Conservation (phyloP, 2,797 vertebrate genomes). For the Danio kyathit region DNA sequence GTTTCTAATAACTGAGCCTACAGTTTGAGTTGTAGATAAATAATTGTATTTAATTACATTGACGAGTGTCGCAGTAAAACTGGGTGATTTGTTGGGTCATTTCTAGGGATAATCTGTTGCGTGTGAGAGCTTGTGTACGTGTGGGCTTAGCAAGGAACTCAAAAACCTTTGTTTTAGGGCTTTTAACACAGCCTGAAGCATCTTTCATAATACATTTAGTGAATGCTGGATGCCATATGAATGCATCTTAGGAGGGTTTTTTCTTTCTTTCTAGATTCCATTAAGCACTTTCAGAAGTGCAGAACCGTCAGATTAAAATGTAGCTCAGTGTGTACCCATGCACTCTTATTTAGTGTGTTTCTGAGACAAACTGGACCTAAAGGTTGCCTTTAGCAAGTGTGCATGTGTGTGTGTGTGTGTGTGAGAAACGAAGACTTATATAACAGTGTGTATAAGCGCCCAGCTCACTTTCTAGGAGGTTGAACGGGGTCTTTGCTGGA, state of each 20-base stretch:
- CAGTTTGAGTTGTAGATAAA: slow-evolving; percentile 36
- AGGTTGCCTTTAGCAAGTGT: slow-evolving; percentile 39
- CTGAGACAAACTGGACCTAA: slow-evolving; percentile 32
- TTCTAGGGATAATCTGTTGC: slow-evolving; percentile 16
- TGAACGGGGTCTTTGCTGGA: slow-evolving; percentile 27
- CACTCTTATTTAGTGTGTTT: slow-evolving; percentile 37
- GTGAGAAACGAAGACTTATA: slow-evolving; percentile 15
- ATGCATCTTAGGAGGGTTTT: not conserved
- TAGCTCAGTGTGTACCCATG: slow-evolving; percentile 11
- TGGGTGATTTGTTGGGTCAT: not conserved
- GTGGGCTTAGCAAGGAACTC: slow-evolving; percentile 33
- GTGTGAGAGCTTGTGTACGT: slow-evolving; percentile 20
- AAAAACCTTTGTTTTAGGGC: slow-evolving; percentile 19
- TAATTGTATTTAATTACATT: slow-evolving; percentile 5
- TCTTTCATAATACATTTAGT: slow-evolving; percentile 39
- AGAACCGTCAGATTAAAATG: slow-evolving; percentile 23
- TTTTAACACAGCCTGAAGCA: slow-evolving; percentile 38
- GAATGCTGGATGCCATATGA: slow-evolving; percentile 16
- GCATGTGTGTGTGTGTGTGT: slow-evolving; percentile 6
- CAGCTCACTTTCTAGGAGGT: slow-evolving; percentile 22
- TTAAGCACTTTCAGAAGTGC: slow-evolving; percentile 43
- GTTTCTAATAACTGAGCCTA: slow-evolving; percentile 36
- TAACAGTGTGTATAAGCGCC: slow-evolving; percentile 17
- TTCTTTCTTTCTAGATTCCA: slow-evolving; percentile 13
- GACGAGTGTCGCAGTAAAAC: slow-evolving; percentile 7